These are phyloP conservation scores for Actinopyga echinites DNA, from an alignment of 53 echinoderm and acorn worm genomes.

Conservation along the genomic window DNA sequence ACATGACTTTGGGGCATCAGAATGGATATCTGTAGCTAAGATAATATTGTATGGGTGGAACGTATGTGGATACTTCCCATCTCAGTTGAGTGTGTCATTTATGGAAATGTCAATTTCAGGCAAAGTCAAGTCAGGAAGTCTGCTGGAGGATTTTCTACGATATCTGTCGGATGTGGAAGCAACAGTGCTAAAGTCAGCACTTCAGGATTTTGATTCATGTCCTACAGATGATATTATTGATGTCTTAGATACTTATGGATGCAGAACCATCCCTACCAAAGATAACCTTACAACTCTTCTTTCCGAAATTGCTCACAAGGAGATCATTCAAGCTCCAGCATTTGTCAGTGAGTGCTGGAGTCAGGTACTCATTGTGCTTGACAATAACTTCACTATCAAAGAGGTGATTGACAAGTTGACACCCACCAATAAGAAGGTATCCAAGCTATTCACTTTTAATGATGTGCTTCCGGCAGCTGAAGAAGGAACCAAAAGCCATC, in stretches of 20 bases:
- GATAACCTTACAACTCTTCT: background rate
- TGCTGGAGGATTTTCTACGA: constrained; percentile 46
- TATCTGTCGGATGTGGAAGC: constrained; percentile 43
- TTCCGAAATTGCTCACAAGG: constrained; percentile 17
- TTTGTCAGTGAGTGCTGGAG: constrained; percentile 26
- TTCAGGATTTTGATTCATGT: constrained; percentile 36
- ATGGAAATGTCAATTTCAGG: constrained; percentile 37
- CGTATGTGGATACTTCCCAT: constrained; percentile 50
- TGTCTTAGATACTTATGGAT: constrained; percentile 43
- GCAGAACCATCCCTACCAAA: constrained; percentile 18
- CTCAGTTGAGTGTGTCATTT: constrained; percentile 43
- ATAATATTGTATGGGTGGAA: constrained; percentile 52
- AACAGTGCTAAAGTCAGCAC: constrained; percentile 26
- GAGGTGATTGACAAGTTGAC: constrained; percentile 3
- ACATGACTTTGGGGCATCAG: constrained; percentile 24
- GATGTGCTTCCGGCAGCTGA: background rate
- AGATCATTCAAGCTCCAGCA: constrained; percentile 23
- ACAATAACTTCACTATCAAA: background rate
- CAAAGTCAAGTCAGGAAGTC: constrained; percentile 4
- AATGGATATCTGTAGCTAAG: constrained; percentile 48
- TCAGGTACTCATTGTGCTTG: constrained; percentile 1
- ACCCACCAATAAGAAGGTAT: background rate
- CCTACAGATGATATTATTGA: constrained; percentile 50
- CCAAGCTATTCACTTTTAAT: background rate
- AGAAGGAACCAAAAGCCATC: background rate